Base-by-base conservation (phyloP, 2,888 invertebrate genomes). In the Apeira syringaria region DNA sequence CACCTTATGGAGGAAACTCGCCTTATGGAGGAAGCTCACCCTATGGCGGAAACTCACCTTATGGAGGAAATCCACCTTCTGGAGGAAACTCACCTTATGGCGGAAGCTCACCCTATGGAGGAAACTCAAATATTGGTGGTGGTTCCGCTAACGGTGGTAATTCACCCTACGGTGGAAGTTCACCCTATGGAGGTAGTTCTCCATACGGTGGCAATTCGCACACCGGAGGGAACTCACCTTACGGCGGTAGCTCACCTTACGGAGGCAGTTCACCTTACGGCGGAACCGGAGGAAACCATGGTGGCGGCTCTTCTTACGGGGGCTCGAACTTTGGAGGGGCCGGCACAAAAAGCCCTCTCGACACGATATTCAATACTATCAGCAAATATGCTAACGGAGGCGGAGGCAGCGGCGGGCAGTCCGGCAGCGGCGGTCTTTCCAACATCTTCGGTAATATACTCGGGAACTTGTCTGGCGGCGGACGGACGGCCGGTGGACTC, bases 401-500 rank as follows among this genome's bases (percentile, higher is more conserved):
- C 15, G 63, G 66, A 18, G 68, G 63, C 6, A 53, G 61, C 34
- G 22, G 48, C 3, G 62, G 69, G 11, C 59, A 64, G 24, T 39
- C 56, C 1, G 60, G 59, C 20, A 48, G 56, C 30, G 62, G 69
- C 13, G 69, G 78, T 13, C 53, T 89, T 0, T 72, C 83, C 11
- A 83, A 76, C 56, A 80, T 90, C 57, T 75, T 90, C 48, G 78
- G 86, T 12, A 80, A 72, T 56, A 66, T 90, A 35, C 70, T 88
- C 28, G 72, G 77, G 49, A 76, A 80, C 56, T 62, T 87, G 18
- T 74, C 84, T 31, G 88, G 86, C 56, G 78, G 59, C 56, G 78
- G 59, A 52, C 85, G 68, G 40, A 74, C 83, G 33, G 87, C 86
- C 56, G 76, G 61, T 49, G 84, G 67, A 39, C 54, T 83, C 28